phyloP scores from a whole-genome alignment of 2,888 invertebrate genomes.

The Hoplodrina blanda region DNA sequence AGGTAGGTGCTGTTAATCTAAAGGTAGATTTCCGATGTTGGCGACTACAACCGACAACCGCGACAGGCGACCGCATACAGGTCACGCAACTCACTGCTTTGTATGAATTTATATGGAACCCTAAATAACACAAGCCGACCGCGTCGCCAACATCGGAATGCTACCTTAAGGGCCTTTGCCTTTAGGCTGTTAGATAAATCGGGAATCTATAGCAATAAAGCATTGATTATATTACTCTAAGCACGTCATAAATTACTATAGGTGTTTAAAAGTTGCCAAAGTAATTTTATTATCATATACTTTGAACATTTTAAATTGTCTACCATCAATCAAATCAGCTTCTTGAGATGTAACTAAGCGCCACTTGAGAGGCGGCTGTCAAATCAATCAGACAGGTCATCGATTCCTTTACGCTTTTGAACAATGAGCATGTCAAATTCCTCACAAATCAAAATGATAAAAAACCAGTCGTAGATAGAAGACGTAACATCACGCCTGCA shows the following conservation, averaged over 20 bases:
- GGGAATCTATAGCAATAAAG: not conserved
- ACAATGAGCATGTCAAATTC: constrained; percentile 42
- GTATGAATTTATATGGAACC: too few relatives aligned
- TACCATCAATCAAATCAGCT: constrained; percentile 33
- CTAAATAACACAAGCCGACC: too few relatives aligned
- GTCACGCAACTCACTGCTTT: too few relatives aligned
- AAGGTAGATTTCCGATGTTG: too few relatives aligned
- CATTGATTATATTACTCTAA: not conserved
- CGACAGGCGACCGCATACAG: too few relatives aligned
- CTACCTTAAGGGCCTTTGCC: too few relatives aligned
- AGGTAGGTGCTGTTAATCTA: too few relatives aligned
- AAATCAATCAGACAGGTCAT: constrained; percentile 31
- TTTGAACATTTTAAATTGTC: constrained; percentile 29
- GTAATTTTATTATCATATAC: constrained; percentile 2
- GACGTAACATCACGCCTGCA: too few relatives aligned
- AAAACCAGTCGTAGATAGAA: not conserved
- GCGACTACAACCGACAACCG: too few relatives aligned
- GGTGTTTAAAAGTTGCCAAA: constrained; percentile 2
- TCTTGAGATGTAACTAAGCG: constrained; percentile 19
- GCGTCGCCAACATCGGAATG: too few relatives aligned
- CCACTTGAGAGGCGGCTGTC: constrained; percentile 40
- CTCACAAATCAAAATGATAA: not conserved
- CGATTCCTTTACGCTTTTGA: constrained; percentile 18
- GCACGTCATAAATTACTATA: not conserved
- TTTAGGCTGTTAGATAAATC: not conserved